Evolutionary conservation across 1,140 invertebrate species (phyloP), one percentile per base, ranked within the genome.

Genomic region (Dolichoris vasculosae): DNA sequence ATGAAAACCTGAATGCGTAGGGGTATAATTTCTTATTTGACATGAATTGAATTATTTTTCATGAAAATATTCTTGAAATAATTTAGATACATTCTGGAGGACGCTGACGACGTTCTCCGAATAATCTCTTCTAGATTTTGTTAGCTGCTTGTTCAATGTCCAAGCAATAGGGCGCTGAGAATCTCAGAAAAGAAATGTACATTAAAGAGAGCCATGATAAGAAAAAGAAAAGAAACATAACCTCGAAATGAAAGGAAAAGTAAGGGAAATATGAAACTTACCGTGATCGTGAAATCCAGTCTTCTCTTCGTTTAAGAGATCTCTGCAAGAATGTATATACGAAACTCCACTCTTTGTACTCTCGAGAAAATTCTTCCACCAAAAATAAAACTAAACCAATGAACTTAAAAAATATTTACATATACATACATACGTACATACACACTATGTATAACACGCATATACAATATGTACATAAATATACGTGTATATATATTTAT

Each of bases 201-300:
- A 2, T 11, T 2, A 51, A 51, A 17, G 15, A 55, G 51, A 20
- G 20, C 51, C 2, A 20, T 2, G 2, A 59, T 2, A 26, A 9
- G 23, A 26, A 59, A 4, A 26, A 26, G 23, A 4, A 26, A 26
- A 59, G 26, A 3, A 59, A 59, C 20, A 59, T 59, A 59, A 59
- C 40, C 40, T 75, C 43, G 40, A 75, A 75, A 69, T 23, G 32
- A 35, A 15, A 4, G 59, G 26, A n/a, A n/a, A 55, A 51, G 26
- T 32, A 51, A 38, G 1, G 48, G 59, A 80, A 6, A 80, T 32
- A 67, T 30, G 40, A 51, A 38, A 71, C 79, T 82, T 46, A 82
- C 79, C 79, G 79, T 82, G 30, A 82, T 82, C 64, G 79, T 82
- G 51, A 82, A 82, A 46, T 69, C 64, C 8, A 13, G 4, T 51